These are phyloP conservation scores for Entosphenus tridentatus DNA, from an alignment of 2,113 vertebrate species.

Conservation along the genomic window DNA sequence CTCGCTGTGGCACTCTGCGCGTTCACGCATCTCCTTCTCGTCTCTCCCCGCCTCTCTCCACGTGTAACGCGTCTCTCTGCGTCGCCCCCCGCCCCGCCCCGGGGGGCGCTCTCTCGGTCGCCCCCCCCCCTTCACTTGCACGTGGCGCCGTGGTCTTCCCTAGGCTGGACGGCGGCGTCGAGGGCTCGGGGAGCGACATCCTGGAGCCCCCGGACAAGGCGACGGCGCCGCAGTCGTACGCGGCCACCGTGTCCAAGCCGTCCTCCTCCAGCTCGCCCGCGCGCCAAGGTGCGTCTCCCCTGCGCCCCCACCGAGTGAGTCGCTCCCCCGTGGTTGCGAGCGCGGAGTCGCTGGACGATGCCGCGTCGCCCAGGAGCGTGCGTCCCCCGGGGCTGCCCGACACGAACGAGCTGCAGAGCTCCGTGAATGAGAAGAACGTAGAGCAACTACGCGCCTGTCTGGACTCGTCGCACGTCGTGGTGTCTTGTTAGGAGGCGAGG, in stretches of 20 bases:
- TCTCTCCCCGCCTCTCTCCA: too few relatives aligned
- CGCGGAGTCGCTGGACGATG: not conserved
- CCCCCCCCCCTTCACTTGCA: not conserved
- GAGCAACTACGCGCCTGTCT: not conserved
- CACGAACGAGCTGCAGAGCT: not conserved
- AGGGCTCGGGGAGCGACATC: slow-evolving; percentile 66
- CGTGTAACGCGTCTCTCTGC: too few relatives aligned
- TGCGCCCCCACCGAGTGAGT: slow-evolving; percentile 6
- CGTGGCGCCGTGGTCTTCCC: not conserved
- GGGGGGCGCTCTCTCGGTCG: too few relatives aligned
- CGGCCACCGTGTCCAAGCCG: slow-evolving; percentile 48
- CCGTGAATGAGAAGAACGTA: not conserved
- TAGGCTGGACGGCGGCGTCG: slow-evolving; percentile 75
- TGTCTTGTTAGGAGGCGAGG: too few relatives aligned
- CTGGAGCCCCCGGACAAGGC: slow-evolving; percentile 78
- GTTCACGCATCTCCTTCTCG: too few relatives aligned
- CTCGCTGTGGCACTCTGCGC: too few relatives aligned
- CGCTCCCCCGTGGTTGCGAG: not conserved
- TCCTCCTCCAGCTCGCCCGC: slow-evolving; percentile 28
- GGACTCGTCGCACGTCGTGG: not conserved
- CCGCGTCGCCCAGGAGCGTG: slow-evolving; percentile 9
- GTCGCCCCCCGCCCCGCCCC: too few relatives aligned
- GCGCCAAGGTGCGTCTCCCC: slow-evolving; percentile 27
- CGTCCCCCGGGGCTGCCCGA: slow-evolving; percentile 7
- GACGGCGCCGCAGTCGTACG: slow-evolving; percentile 51